Conservation (phyloP, 2,113 vertebrate species). For the Tetraodon nigroviridis region DNA sequence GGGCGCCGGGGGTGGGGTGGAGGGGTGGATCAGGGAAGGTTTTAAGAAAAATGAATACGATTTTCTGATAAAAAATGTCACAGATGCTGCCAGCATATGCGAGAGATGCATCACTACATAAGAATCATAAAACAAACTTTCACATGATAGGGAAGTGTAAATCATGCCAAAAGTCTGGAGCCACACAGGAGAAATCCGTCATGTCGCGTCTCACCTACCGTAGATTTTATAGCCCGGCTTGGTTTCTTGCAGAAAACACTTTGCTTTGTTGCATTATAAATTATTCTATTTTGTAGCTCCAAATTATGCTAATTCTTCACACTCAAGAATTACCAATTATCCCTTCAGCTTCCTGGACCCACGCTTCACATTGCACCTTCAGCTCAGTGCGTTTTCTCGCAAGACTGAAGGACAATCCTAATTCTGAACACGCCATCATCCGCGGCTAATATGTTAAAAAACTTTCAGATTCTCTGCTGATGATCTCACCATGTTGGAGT, state of each 20-base stretch:
- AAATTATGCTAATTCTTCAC: conserved; percentile 6
- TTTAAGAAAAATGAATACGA: conserved; percentile 6
- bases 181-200: background rate
- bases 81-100: too few species aligned
- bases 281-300: conserved; percentile 70
- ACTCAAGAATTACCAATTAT: background rate
- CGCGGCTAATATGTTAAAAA: too few species aligned
- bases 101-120: too few species aligned
- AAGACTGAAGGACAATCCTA: conserved; percentile 30
- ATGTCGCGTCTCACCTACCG: background rate
- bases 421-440: conserved; percentile 30
- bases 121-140: too few species aligned
- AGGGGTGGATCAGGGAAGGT: background rate
- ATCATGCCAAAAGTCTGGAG: too few species aligned
- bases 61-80: too few species aligned
- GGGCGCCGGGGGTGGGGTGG: too few species aligned
- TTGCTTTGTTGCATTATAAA: conserved; percentile 53
- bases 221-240: too few species aligned
- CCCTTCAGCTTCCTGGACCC: background rate
- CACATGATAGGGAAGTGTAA: too few species aligned
- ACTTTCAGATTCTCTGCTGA: too few species aligned
- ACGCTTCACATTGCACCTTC: background rate
- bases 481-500: too few species aligned
- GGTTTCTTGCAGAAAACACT: background rate
- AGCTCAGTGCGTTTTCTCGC: conserved; percentile 21